Percentiles rank a stretch among this genome's conserved stretches.
phyloP scores from a whole-genome alignment of 2,797 vertebrate species.

The Anguilla obscura region DNA sequence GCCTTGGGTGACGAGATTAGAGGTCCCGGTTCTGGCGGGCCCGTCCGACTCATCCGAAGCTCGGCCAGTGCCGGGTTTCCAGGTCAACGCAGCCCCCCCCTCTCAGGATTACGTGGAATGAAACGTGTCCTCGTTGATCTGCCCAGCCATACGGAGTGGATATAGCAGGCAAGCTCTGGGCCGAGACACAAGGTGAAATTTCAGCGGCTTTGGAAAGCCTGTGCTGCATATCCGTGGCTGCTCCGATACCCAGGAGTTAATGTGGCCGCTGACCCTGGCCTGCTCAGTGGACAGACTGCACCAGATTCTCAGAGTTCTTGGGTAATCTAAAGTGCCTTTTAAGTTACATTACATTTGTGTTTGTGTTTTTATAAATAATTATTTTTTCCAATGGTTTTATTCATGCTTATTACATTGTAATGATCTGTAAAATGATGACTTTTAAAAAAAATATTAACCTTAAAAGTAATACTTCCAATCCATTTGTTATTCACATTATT shows the following conservation, averaged over 20 bases:
- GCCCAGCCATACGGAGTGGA: not conserved
- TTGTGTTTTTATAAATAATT: not conserved
- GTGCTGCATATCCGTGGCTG: not conserved
- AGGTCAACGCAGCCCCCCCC: constrained; percentile 5
- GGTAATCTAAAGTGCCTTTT: not conserved
- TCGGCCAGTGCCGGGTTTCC: constrained; percentile 26
- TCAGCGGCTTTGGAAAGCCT: constrained; percentile 19
- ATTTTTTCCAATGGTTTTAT: not conserved
- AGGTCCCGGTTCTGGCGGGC: constrained; percentile 36
- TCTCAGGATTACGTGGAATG: constrained; percentile 32
- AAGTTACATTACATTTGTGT: not conserved
- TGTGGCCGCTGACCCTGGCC: constrained; percentile 2
- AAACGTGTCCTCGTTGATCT: constrained; percentile 33
- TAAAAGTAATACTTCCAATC: not conserved
- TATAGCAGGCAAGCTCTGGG: constrained; percentile 6
- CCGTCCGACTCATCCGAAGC: constrained; percentile 44
- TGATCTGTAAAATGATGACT: not conserved
- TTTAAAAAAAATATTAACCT: too few species aligned
- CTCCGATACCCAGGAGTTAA: not conserved
- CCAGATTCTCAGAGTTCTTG: not conserved
- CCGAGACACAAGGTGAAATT: constrained; percentile 28
- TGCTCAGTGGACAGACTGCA: constrained; percentile 5
- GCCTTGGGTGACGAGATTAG: constrained; percentile 54
- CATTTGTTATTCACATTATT: not conserved
- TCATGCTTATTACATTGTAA: not conserved